phyloP scores from a whole-genome alignment of 2,797 vertebrate genomes.

The Myripristis jacobus region DNA sequence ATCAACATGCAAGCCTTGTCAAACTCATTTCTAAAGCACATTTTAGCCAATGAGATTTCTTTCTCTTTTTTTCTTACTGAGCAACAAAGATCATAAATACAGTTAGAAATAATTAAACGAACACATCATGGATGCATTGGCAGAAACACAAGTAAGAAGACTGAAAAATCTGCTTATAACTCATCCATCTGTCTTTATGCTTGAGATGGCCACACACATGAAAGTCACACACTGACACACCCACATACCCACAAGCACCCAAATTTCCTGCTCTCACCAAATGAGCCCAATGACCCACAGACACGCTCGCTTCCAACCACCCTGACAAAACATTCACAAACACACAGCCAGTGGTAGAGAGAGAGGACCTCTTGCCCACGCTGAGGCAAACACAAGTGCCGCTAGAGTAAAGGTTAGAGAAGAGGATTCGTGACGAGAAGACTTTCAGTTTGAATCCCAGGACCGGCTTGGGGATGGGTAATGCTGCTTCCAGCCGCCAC shows the following conservation, averaged over 20 bases:
- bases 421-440: slow-evolving; percentile 38
- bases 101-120: slow-evolving; percentile 34
- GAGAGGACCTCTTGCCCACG: slow-evolving; percentile 44
- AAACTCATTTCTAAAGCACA: background rate
- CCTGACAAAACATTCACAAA: slow-evolving; percentile 33
- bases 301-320: slow-evolving; percentile 40
- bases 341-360: slow-evolving; percentile 39
- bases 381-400: slow-evolving; percentile 24
- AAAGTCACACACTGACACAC: slow-evolving; percentile 12
- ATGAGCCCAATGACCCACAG: slow-evolving; percentile 50
- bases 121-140: slow-evolving; percentile 24
- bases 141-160: slow-evolving; percentile 34
- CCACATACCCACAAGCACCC: slow-evolving; percentile 29
- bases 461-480: slow-evolving; percentile 41
- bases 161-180: slow-evolving; percentile 31
- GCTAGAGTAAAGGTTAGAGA: slow-evolving; percentile 48
- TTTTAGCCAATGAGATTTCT: slow-evolving; percentile 9
- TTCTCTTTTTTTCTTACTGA: slow-evolving; percentile 19
- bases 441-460: slow-evolving; percentile 49
- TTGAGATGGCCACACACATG: slow-evolving; percentile 36
- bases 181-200: slow-evolving; percentile 56
- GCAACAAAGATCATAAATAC: slow-evolving; percentile 22
- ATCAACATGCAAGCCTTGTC: background rate
- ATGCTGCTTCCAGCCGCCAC: slow-evolving; percentile 47
- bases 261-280: slow-evolving; percentile 35